Evolutionary conservation across 2,797 vertebrate species (phyloP).

Genomic region (Menidia menidia): DNA sequence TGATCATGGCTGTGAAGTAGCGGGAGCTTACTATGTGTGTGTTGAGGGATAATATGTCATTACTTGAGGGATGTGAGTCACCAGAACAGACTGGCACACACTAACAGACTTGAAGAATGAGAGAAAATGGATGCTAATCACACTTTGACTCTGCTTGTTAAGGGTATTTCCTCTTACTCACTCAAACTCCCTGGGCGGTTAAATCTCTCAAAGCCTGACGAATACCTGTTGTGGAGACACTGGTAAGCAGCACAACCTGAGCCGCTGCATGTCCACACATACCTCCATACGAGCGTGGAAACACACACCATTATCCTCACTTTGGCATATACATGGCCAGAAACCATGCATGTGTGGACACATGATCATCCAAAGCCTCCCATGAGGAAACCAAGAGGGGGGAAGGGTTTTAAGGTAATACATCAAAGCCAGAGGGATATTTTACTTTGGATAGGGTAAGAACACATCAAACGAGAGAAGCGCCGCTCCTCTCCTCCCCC

Average conservation of each 20-base stretch:
- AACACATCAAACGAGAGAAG: conserved; percentile 74
- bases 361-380: conserved; percentile 47
- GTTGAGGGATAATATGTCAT: conserved; percentile 81
- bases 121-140: conserved; percentile 73
- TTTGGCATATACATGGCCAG: conserved; percentile 31
- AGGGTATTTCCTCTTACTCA: conserved; percentile 79
- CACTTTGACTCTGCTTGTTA: conserved; percentile 80
- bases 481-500: conserved; percentile 1
- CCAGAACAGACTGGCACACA: conserved; percentile 59
- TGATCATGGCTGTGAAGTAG: conserved; percentile 78
- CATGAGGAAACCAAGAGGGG: conserved; percentile 21
- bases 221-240: conserved; percentile 54
- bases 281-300: conserved; percentile 15
- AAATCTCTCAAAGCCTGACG: conserved; percentile 62
- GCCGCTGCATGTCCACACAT: conserved; percentile 11
- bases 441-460: conserved; percentile 68
- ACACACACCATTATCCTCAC: conserved; percentile 25
- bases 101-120: conserved; percentile 58
- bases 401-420: conserved; percentile 61
- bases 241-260: conserved; percentile 29
- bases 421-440: conserved; percentile 74
- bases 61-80: conserved; percentile 80
- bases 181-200: conserved; percentile 73
- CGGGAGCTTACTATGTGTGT: conserved; percentile 70
- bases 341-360: conserved; percentile 32